These are phyloP conservation scores for Phoeniculus purpureus DNA, from an alignment of 2,797 vertebrate species.

Conservation along the genomic window DNA sequence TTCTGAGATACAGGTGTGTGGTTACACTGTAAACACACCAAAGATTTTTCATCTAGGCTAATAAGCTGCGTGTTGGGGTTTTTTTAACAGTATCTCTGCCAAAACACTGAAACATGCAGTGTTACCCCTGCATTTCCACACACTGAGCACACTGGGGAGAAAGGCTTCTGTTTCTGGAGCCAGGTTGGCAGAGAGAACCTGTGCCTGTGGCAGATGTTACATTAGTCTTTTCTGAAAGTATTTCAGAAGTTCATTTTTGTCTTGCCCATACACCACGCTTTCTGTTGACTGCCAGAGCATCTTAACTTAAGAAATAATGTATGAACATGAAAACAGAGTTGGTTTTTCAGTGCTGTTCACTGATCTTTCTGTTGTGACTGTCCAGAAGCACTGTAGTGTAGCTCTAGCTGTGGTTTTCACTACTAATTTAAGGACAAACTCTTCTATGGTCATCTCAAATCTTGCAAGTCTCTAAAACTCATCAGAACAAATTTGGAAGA, in stretches of 20 bases:
- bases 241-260: not conserved
- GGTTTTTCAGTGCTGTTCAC: not conserved
- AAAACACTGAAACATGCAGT: not conserved
- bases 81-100: not conserved
- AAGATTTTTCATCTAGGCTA: constrained; percentile 42
- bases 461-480: not conserved
- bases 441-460: not conserved
- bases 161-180: not conserved
- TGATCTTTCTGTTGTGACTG: not conserved
- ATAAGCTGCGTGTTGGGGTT: not conserved
- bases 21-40: constrained; percentile 33
- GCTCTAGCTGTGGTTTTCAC: not conserved
- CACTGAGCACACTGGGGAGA: not conserved
- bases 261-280: not conserved
- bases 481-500: not conserved
- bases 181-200: not conserved
- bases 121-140: constrained; percentile 31
- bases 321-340: not conserved
- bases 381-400: not conserved
- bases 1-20: constrained; percentile 60
- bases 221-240: not conserved
- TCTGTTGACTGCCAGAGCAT: not conserved
- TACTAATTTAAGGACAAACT: not conserved
- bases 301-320: not conserved
- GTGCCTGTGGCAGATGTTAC: not conserved